These are phyloP conservation scores for Drosophila murphyi DNA, from an alignment of 1,140 invertebrate genomes.

Conservation along the genomic window DNA sequence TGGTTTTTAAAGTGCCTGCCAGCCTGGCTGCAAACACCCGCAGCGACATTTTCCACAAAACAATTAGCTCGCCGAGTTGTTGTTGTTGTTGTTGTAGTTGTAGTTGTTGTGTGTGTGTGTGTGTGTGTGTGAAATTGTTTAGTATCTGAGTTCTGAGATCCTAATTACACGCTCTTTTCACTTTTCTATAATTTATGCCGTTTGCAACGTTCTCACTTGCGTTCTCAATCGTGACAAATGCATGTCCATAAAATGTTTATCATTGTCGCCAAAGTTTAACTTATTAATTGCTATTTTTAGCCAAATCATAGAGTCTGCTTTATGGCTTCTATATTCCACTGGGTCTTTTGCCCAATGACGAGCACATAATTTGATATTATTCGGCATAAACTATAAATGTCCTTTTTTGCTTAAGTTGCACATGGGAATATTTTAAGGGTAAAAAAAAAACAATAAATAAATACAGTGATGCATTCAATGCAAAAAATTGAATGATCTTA, in stretches of 20 bases:
- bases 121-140: conserved; percentile 24
- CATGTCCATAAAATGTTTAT: conserved; percentile 1
- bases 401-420: background rate
- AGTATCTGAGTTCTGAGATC: conserved; percentile 19
- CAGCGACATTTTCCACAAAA: conserved; percentile 67
- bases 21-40: conserved; percentile 51
- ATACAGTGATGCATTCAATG: too few relatives aligned
- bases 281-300: conserved; percentile 32
- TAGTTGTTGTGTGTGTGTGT: conserved; percentile 17
- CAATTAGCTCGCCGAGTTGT: conserved; percentile 58
- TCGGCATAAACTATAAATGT: background rate
- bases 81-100: conserved; percentile 15
- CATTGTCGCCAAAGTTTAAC: background rate
- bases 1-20: conserved; percentile 74
- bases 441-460: background rate
- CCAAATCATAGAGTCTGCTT: conserved; percentile 7
- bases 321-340: background rate
- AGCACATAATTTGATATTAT: conserved; percentile 1
- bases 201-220: conserved; percentile 52
- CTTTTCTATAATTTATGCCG: conserved; percentile 66
- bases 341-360: background rate
- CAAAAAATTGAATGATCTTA: background rate
- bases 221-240: conserved; percentile 43
- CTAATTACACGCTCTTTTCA: conserved; percentile 42
- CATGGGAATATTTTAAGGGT: background rate